Evolutionary conservation across 2,888 invertebrate genomes (phyloP).

Genomic region (Spodoptera exigua): DNA sequence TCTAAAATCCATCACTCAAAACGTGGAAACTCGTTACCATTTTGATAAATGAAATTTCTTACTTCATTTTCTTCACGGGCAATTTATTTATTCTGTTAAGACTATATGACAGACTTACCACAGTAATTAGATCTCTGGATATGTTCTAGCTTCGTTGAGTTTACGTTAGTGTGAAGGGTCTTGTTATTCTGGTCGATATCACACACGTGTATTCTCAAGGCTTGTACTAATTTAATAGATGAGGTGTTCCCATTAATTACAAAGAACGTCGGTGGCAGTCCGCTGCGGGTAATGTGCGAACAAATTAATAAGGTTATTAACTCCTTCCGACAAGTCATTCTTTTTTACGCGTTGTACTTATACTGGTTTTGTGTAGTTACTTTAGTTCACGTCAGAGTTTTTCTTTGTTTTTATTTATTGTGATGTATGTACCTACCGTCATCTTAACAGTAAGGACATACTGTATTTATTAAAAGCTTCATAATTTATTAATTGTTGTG

Average conservation of each 20-base stretch:
- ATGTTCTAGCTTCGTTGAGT: conserved; percentile 11
- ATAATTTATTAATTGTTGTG: neutral
- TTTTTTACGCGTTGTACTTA: conserved; percentile 64
- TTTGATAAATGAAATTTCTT: conserved; percentile 88
- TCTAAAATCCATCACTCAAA: conserved; percentile 71
- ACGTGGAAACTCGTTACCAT: conserved; percentile 65
- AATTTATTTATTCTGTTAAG: conserved; percentile 86
- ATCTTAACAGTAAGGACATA: too few relatives aligned
- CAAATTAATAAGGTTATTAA: conserved; percentile 88
- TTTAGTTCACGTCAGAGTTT: too few relatives aligned
- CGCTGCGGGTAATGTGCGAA: conserved; percentile 80
- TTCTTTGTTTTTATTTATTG: too few relatives aligned
- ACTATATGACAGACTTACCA: conserved; percentile 72
- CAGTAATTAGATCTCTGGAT: conserved; percentile 60
- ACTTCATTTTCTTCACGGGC: conserved; percentile 84
- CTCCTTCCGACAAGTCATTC: conserved; percentile 87
- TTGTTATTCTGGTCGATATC: conserved; percentile 69
- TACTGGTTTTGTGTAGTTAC: too few relatives aligned
- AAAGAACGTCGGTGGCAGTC: conserved; percentile 86
- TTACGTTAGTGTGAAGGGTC: conserved; percentile 62
- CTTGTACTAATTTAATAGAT: conserved; percentile 88
- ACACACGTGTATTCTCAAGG: conserved; percentile 81
- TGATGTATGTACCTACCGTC: too few relatives aligned
- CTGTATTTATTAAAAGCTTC: too few relatives aligned
- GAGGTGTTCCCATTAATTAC: conserved; percentile 89